Evolutionary conservation across 2,113 vertebrate genomes (phyloP), one percentile per base, ranked within the genome.

Genomic region (Eudyptes chrysolophus): DNA sequence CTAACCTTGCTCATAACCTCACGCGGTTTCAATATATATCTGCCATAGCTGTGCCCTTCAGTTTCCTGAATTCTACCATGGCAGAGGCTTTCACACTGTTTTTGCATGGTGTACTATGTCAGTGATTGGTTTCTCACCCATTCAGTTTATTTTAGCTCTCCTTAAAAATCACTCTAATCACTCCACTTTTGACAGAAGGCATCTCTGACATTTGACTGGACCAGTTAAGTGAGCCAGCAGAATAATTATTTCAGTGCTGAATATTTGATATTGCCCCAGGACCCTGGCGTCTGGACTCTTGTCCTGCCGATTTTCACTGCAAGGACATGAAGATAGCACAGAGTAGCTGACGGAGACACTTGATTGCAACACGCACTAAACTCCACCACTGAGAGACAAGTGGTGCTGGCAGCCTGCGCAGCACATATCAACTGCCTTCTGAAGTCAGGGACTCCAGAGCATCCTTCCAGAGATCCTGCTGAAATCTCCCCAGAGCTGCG

Each of bases 391-490:
- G 6, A 52, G 6, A 68, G 42, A 13, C 48, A 11, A 29, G 30
- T 2, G 4, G 32, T 13, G 38, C 54, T 48, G 57, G 49, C 58
- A 84, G 79, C 78, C 55, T 6, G 16, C 7, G 1, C 32, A 57
- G 51, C 16, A 9, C 46, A 16, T 0, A 0, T 4, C 57, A 68
- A 5, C 70, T 65, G 27, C 6, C 2, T 15, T 13, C n/a, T 10
- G 48, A 61, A 22, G 26, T 0, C 78, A 34, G 65, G 51, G 26
- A 17, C 62, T 58, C 51, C 27, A 2, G 4, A 18, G 60, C 51
- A 25, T 11, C 81, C n/a, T 48, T 20, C 34, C 81, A 75, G 22
- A 42, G 27, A 14, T 15, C 16, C 48, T 55, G 13, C 29, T 17
- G 36, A 5, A 20, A 12, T 2, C 46, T 75, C 64, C 58, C 3